phyloP scores from a whole-genome alignment of 1,140 invertebrate genomes.

The Philopotamus ludificatus region DNA sequence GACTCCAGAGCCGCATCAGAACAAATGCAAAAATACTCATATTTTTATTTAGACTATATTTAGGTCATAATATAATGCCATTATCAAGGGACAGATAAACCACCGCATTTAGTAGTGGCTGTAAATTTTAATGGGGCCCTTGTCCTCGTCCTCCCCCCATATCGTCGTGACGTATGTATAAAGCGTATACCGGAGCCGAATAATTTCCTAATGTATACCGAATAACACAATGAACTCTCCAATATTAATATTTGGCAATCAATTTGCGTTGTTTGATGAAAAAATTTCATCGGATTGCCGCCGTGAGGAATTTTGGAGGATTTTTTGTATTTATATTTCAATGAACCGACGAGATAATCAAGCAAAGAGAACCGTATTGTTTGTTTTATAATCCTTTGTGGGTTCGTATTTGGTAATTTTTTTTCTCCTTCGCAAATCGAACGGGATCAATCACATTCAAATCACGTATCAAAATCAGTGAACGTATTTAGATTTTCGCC shows the following conservation, averaged over 20 bases:
- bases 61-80: not conserved
- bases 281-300: not conserved
- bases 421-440: not conserved
- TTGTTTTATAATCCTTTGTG: not conserved
- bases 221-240: not conserved
- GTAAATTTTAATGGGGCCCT: not conserved
- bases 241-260: not conserved
- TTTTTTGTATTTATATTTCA: too few species aligned
- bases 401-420: not conserved
- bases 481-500: not conserved
- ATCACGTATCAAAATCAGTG: slow-evolving; percentile 9
- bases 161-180: too few species aligned
- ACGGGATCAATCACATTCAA: slow-evolving; percentile 5
- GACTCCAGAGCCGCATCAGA: not conserved
- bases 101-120: not conserved
- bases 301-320: not conserved
- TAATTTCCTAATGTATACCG: not conserved
- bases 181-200: too few species aligned
- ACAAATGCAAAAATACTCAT: not conserved
- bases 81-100: not conserved
- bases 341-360: not conserved
- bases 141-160: not conserved
- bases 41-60: not conserved
- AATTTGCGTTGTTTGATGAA: not conserved
- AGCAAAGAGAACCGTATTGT: not conserved